phyloP scores from a whole-genome alignment of 2,113 vertebrate genomes.

The Antechinus flavipes region DNA sequence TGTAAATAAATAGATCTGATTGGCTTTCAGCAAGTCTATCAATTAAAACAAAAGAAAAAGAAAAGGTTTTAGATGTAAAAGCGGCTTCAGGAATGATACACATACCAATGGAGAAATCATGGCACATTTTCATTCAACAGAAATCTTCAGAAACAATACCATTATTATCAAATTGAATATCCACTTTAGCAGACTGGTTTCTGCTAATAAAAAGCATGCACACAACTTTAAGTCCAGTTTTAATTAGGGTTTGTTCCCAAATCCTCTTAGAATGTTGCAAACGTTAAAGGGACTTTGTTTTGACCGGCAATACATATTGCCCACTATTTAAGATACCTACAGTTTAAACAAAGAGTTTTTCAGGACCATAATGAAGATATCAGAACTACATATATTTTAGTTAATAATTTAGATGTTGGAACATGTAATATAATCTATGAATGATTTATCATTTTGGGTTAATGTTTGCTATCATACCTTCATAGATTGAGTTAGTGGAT shows the following conservation, averaged over 20 bases:
- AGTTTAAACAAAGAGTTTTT: constrained; percentile 95
- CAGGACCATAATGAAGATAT: constrained; percentile 91
- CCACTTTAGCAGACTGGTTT: constrained; percentile 88
- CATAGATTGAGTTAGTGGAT: constrained; percentile 94
- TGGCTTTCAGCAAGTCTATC: constrained; percentile 95
- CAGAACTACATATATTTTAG: constrained; percentile 90
- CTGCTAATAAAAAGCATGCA: constrained; percentile 96
- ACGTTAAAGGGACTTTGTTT: constrained; percentile 99
- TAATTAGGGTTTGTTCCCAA: constrained; percentile 91
- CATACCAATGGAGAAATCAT: constrained; percentile 90
- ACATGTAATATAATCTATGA: constrained; percentile 90
- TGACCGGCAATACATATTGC: constrained; percentile 94
- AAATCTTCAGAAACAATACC: constrained; percentile 86
- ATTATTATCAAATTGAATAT: constrained; percentile 85
- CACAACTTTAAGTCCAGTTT: constrained; percentile 92
- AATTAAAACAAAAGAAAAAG: constrained; percentile 87
- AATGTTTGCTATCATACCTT: constrained; percentile 92
- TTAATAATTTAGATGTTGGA: constrained; percentile 95
- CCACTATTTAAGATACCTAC: constrained; percentile 96
- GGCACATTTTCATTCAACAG: constrained; percentile 89
- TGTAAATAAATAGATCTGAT: constrained; percentile 83
- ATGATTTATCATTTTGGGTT: constrained; percentile 97
- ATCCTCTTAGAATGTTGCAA: constrained; percentile 93
- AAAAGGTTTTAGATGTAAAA: constrained; percentile 84
- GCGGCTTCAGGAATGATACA: constrained; percentile 87